Base-by-base conservation (phyloP, 2,113 vertebrate genomes). In the Polyodon spathula region DNA sequence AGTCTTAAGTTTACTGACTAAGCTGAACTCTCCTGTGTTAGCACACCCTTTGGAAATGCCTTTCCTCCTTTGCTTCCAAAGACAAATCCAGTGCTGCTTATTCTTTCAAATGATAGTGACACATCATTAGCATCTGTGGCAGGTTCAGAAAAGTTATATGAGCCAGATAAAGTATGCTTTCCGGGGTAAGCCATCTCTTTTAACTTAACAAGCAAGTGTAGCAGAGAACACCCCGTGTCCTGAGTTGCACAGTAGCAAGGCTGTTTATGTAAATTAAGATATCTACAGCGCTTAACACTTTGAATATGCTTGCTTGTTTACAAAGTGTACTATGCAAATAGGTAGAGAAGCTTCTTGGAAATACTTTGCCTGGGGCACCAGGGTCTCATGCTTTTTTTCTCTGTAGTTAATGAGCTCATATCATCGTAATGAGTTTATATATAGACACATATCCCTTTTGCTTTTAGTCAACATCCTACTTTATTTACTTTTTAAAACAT, bases 241-340 rank as follows among this genome's bases (percentile, higher is more conserved):
- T 61, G 70, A 76, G 77, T 81, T 75, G 64, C 70, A 66, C 40
- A 61, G 27, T 27, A 27, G 27, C 27, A 27, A 27, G 27, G 27
- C 27, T 27, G 27, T 27, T 27, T 27, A 27, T 27, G 27, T 27
- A 27, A 27, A 27, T 27, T 27, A 27, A 27, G 27, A 27, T 27
- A 27, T 27, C 27, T 27, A 27, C 27, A 27, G 27, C 27, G 3
- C 2, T 27, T 27, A 27, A 27, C 27, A 27, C 27, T 27, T 27
- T 27, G 27, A 27, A 27, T 27, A 27, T 27, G 27, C 27, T 27
- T 27, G 27, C 27, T 27, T 27, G 27, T 27, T 27, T 27, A 27
- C 27, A 27, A 27, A 27, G 27, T 27, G 27, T 27, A 27, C 27
- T 27, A 27, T 27, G 27, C 27, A 2, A 27, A 27, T 27, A 27